Percentiles rank a stretch among this genome's conserved stretches.
Evolutionary conservation across 2,797 vertebrate species (phyloP).

Genomic region (Eptatretus atami): DNA sequence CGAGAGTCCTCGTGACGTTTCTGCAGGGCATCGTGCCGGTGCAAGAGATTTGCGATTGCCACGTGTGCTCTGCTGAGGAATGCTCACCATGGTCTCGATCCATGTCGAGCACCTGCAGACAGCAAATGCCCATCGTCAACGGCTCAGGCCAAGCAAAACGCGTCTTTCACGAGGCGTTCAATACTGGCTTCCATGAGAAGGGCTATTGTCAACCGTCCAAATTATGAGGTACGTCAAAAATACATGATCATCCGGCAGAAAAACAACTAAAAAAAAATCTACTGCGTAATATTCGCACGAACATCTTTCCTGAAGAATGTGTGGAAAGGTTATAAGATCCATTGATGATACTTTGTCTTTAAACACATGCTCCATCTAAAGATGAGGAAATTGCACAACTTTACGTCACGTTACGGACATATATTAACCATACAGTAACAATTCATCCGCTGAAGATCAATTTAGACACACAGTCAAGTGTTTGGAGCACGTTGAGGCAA

Average conservation of each 20-base stretch:
- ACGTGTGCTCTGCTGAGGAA: slow-evolving; percentile 84
- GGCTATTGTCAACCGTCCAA: not conserved
- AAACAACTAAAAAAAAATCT: too few relatives aligned
- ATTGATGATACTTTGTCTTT: too few relatives aligned
- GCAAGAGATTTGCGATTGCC: slow-evolving; percentile 74
- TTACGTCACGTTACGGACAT: too few relatives aligned
- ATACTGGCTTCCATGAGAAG: not conserved
- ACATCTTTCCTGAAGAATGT: too few relatives aligned
- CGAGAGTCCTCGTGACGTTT: slow-evolving; percentile 86
- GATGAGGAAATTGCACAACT: too few relatives aligned
- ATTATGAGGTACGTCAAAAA: not conserved
- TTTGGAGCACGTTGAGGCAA: too few relatives aligned
- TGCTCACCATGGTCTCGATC: slow-evolving; percentile 89
- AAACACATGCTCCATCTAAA: too few relatives aligned
- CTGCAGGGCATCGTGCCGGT: slow-evolving; percentile 60
- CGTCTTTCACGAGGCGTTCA: slow-evolving; percentile 3
- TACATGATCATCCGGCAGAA: not conserved
- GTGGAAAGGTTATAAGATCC: too few relatives aligned
- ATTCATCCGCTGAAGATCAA: too few relatives aligned
- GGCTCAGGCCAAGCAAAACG: not conserved
- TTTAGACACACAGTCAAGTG: too few relatives aligned
- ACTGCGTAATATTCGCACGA: too few relatives aligned
- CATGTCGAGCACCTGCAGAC: slow-evolving; percentile 62
- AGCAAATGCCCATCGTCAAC: slow-evolving; percentile 8
- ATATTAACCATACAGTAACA: too few relatives aligned